Conservation (phyloP, 2,113 vertebrate species). For the Globicephala melas region DNA sequence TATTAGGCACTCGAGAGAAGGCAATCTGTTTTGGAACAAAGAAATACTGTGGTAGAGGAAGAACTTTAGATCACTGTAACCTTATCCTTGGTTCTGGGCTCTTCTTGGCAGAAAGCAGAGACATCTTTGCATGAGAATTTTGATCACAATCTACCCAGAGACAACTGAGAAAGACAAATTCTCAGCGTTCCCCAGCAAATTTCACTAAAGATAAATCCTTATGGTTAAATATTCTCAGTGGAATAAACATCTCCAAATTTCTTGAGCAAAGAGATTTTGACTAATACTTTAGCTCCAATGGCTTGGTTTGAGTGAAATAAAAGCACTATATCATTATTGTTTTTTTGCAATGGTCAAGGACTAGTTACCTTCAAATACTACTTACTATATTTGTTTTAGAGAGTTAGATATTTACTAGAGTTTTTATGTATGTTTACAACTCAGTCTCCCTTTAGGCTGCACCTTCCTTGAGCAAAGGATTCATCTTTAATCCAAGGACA, state of each 20-base stretch:
- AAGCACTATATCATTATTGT: not conserved
- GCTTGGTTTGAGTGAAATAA: not conserved
- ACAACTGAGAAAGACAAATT: not conserved
- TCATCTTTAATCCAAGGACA: not conserved
- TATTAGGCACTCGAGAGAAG: not conserved
- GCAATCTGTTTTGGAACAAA: not conserved
- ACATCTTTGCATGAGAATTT: not conserved
- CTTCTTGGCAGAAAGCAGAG: not conserved
- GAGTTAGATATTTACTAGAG: not conserved
- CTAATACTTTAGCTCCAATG: not conserved
- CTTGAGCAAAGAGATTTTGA: slow-evolving; percentile 13
- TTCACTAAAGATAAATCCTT: not conserved
- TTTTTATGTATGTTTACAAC: not conserved
- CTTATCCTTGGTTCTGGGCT: not conserved
- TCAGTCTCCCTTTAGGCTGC: not conserved
- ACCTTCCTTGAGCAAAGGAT: not conserved
- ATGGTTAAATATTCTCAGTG: not conserved
- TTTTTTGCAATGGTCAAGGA: not conserved
- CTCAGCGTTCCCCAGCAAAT: not conserved
- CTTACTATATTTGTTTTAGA: not conserved
- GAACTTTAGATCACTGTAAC: not conserved
- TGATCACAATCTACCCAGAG: not conserved
- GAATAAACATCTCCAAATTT: slow-evolving; percentile 11
- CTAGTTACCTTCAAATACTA: not conserved
- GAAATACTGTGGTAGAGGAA: not conserved